Evolutionary conservation across 2,797 vertebrate species (phyloP).

Genomic region (Sebastiscus tertius): DNA sequence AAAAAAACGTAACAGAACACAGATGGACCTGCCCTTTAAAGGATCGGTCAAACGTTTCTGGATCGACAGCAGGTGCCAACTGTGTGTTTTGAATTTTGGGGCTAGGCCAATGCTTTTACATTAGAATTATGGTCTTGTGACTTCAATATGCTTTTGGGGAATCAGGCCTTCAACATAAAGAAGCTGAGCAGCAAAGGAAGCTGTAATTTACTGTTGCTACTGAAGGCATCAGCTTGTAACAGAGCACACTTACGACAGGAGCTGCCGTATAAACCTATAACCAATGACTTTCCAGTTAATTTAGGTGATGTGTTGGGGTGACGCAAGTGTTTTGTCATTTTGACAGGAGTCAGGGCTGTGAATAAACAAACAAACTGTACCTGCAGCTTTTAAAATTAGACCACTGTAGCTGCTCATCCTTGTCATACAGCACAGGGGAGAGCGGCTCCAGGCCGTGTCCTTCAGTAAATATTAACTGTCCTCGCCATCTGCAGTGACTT

Average conservation of each 20-base stretch:
- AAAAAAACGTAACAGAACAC: no score
- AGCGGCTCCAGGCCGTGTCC: constrained; percentile 19
- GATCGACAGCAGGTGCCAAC: background rate
- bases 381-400: constrained; percentile 33
- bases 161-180: background rate
- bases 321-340: constrained; percentile 24
- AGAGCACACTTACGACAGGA: constrained; percentile 23
- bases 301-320: constrained; percentile 6
- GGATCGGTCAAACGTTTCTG: background rate
- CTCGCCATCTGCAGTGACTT: constrained; percentile 13
- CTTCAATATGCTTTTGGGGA: background rate
- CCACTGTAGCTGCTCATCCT: constrained; percentile 23
- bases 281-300: constrained; percentile 36
- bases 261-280: constrained; percentile 5
- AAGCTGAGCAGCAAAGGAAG: background rate
- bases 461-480: constrained; percentile 49
- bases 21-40: no score
- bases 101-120: background rate
- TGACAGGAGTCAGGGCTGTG: constrained; percentile 42
- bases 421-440: constrained; percentile 22
- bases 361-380: constrained; percentile 46
- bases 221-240: constrained; percentile 2
- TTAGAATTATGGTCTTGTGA: background rate
- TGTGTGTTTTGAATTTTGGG: background rate
- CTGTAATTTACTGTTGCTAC: background rate